A percentile compares a stretch with the other conserved stretches of the same genome.
phyloP scores from a whole-genome alignment of 2,888 invertebrate species.

The Lissocephala sabroskyi region DNA sequence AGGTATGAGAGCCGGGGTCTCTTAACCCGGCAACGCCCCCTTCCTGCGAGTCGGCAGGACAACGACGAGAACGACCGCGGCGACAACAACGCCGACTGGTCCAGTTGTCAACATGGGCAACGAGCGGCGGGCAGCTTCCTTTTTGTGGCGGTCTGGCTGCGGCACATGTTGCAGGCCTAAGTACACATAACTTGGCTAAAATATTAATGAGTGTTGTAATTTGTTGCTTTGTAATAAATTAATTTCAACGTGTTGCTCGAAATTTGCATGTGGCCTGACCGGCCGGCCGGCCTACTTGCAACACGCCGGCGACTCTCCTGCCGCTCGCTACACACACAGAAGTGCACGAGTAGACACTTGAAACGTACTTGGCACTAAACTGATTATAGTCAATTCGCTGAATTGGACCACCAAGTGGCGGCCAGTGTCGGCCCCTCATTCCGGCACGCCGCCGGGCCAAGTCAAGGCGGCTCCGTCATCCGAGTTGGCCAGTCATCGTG shows the following conservation, averaged over 20 bases:
- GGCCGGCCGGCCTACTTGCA: slow-evolving; percentile 8
- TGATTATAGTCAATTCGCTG: slow-evolving; percentile 65
- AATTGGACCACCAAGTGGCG: slow-evolving; percentile 63
- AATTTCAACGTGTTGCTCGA: slow-evolving; percentile 48
- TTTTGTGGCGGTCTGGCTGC: not conserved
- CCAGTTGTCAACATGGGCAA: slow-evolving; percentile 22
- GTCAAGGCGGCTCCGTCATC: not conserved
- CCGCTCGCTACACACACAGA: slow-evolving; percentile 31
- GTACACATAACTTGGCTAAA: slow-evolving; percentile 54
- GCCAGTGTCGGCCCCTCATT: slow-evolving; percentile 15
- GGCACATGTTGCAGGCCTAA: slow-evolving; percentile 32
- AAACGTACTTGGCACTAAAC: slow-evolving; percentile 66
- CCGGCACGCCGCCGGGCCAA: slow-evolving; percentile 10
- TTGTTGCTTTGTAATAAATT: slow-evolving; percentile 66
- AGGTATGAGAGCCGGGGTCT: slow-evolving; percentile 41
- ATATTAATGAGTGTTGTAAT: slow-evolving; percentile 66
- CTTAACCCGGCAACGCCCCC: slow-evolving; percentile 22
- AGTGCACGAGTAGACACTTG: slow-evolving; percentile 65
- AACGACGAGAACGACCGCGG: no score
- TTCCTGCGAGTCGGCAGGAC: no score
- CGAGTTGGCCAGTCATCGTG: slow-evolving; percentile 13
- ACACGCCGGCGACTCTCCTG: slow-evolving; percentile 23
- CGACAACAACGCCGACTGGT: not conserved
- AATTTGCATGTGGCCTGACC: slow-evolving; percentile 42
- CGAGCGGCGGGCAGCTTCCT: slow-evolving; percentile 10